Base-by-base conservation (phyloP, 2,888 invertebrate genomes). In the Ctenicera cuprea region DNA sequence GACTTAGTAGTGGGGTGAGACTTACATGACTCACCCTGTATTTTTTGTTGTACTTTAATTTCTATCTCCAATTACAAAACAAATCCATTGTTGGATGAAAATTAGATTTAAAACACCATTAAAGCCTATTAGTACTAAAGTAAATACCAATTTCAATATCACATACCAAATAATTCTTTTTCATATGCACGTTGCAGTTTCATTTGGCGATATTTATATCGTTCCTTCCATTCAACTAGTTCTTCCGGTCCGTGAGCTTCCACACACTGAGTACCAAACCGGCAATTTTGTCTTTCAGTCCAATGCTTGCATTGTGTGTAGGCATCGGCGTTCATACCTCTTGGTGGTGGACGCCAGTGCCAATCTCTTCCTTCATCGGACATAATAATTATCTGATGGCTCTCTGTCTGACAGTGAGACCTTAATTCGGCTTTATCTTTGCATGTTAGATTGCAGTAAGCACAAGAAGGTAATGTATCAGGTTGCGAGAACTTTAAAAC, bases 161-260 rank as follows among this genome's bases (percentile, higher is more conserved):
- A 57, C 65, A 20, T 69, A 70, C 69, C 70, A 59, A 63, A 70
- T 12, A 74, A 26, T 65, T 70, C 91, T 81, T 92, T 91, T 78
- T 93, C 92, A 81, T 90, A 90, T 5, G 92, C 92, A 77, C 90
- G 87, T 82, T 91, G 89, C 71, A 91, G 83, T 78, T 90, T 90
- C 90, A 90, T 91, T 77, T 89, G 88, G 18, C 92, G 87, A 82
- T 92, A 92, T 78, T 92, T 91, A 83, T 93, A 93, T 70, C 94
- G 86, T 78, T 92, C 91, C 80, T 91, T 90, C 94, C 94, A 94
- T 85, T 94, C 94, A 22, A 89, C 88, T 8, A 94, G 85, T 84
- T 94, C 94, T 59, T 91, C 92, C 20, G 88, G 85, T 0, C 93
- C 92, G 82, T 94, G 94, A 0, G 94, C 94, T 83, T 92, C 92